A percentile compares a stretch with the other conserved stretches of the same genome.
phyloP scores from a whole-genome alignment of 23 tunicate genomes.

The Diplosoma virens region DNA sequence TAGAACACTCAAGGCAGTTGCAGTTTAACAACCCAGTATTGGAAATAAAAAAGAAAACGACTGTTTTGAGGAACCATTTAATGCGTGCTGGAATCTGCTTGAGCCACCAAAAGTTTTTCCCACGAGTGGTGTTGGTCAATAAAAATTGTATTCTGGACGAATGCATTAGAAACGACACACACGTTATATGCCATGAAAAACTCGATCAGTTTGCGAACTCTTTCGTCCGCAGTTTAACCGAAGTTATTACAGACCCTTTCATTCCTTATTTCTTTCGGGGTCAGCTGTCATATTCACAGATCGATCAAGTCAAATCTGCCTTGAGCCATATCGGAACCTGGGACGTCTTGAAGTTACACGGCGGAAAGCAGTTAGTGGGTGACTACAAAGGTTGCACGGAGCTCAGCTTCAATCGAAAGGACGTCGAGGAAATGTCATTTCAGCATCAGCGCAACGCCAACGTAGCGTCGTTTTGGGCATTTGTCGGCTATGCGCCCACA shows the following conservation, averaged over 20 bases:
- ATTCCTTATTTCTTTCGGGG: constrained; percentile 82
- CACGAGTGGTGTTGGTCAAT: constrained; percentile 60
- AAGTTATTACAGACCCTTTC: constrained; percentile 51
- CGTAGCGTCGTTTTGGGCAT: constrained; percentile 79
- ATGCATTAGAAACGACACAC: constrained; percentile 26
- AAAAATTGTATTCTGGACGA: constrained; percentile 53
- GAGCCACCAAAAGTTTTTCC: constrained; percentile 29
- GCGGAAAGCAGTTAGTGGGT: constrained; percentile 75
- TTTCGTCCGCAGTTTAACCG: constrained; percentile 35
- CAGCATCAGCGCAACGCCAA: constrained; percentile 62
- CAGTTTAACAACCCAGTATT: constrained; percentile 60
- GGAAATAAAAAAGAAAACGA: constrained; percentile 44
- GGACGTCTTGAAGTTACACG: constrained; percentile 72
- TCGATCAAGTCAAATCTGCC: constrained; percentile 57
- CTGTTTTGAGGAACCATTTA: constrained; percentile 67
- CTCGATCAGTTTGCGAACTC: constrained; percentile 38
- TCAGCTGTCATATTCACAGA: constrained; percentile 68
- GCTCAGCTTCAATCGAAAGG: constrained; percentile 60
- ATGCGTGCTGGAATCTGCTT: constrained; percentile 74
- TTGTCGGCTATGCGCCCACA: constrained; percentile 79
- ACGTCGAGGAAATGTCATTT: constrained; percentile 69
- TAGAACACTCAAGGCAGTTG: constrained; percentile 23
- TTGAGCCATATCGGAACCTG: constrained; percentile 86
- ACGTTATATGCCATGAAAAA: constrained; percentile 54
- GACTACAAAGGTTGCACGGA: constrained; percentile 92